phyloP scores from a whole-genome alignment of 2,888 invertebrate genomes.

The Microctonus brassicae region DNA sequence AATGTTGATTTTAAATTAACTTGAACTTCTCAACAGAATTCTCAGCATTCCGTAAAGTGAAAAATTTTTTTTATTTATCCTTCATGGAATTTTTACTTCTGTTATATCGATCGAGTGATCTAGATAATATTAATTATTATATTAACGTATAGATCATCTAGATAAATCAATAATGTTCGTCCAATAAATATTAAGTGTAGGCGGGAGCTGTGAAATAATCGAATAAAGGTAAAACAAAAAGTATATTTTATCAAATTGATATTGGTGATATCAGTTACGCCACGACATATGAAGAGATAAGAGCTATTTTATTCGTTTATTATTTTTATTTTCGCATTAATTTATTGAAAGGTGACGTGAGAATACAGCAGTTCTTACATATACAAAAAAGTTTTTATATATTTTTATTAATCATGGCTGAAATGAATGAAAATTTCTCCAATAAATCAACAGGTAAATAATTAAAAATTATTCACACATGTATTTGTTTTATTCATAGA shows the following conservation, averaged over 20 bases:
- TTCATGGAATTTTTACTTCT: background rate
- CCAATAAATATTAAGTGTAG: background rate
- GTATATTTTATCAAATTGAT: background rate
- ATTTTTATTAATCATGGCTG: background rate
- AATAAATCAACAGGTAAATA: slow-evolving; percentile 5
- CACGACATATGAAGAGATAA: background rate
- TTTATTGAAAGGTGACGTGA: background rate
- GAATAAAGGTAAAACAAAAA: background rate
- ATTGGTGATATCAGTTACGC: background rate
- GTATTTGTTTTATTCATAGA: too few relatives aligned
- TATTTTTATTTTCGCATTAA: background rate
- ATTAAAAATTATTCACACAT: background rate
- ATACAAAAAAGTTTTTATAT: background rate
- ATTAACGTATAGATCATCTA: background rate
- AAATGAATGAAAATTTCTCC: background rate
- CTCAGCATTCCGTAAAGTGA: background rate
- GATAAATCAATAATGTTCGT: background rate
- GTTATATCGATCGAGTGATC: slow-evolving; percentile 16
- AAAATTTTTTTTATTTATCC: background rate
- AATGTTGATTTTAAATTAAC: slow-evolving; percentile 3
- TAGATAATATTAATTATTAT: background rate
- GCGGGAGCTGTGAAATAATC: background rate
- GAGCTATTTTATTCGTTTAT: background rate
- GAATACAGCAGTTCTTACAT: background rate
- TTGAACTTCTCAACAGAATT: background rate